Evolutionary conservation across 2,113 vertebrate genomes (phyloP).

Genomic region (Petrocephalus microphthalmus): DNA sequence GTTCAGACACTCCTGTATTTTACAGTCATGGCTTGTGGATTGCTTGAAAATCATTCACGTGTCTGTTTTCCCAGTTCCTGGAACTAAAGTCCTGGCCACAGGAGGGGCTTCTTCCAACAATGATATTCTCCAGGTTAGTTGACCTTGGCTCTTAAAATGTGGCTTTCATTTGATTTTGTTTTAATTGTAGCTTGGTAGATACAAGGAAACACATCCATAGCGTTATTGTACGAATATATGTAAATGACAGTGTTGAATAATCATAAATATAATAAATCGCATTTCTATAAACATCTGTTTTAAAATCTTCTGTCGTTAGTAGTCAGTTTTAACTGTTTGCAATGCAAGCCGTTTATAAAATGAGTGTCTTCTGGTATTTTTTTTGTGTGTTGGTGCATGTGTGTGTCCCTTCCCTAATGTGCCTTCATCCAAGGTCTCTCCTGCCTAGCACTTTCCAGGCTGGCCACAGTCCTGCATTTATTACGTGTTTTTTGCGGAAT

Average conservation of each 20-base stretch:
- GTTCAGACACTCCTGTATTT: background rate
- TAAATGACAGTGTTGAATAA: background rate
- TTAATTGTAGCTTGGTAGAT: background rate
- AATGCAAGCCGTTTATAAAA: background rate
- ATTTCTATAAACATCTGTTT: background rate
- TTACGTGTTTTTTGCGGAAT: background rate
- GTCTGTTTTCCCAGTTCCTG: slow-evolving; percentile 64
- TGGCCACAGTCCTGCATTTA: background rate
- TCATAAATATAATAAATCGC: background rate
- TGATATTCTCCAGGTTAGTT: slow-evolving; percentile 77
- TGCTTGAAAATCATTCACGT: background rate
- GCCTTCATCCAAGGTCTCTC: background rate
- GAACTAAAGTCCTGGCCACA: slow-evolving; percentile 81
- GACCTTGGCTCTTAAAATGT: background rate
- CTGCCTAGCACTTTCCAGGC: background rate
- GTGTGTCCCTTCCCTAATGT: no score
- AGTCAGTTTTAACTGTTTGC: background rate
- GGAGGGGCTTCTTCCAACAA: slow-evolving; percentile 84
- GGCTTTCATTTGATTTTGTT: background rate
- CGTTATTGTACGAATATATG: background rate
- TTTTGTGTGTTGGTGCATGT: background rate
- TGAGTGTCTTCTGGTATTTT: background rate
- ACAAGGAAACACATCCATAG: background rate
- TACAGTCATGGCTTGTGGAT: background rate
- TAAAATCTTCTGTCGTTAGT: background rate